These are phyloP conservation scores for Dunckerocampus dactyliophorus DNA, from an alignment of 2,113 vertebrate genomes.

Conservation along the genomic window DNA sequence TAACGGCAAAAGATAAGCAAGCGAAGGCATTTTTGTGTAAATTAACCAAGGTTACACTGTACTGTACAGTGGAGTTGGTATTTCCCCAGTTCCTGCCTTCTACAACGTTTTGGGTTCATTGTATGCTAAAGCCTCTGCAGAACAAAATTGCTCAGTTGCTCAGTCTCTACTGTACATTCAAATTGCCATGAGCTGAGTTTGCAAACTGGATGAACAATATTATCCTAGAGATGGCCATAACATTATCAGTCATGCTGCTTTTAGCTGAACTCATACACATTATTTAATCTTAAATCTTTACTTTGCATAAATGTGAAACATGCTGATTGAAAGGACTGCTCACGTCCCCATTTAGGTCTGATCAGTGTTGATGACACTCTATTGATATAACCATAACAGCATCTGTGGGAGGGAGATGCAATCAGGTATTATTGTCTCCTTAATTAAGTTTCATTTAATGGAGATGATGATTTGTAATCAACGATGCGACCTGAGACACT, in stretches of 20 bases:
- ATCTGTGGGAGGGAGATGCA: conserved; percentile 49
- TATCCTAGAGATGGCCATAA: neutral
- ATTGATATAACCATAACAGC: conserved; percentile 41
- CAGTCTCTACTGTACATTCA: neutral
- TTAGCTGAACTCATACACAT: neutral
- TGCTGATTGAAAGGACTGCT: conserved; percentile 10
- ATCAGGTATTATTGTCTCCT: conserved; percentile 59
- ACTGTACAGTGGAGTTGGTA: too few relatives aligned
- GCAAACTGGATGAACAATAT: neutral
- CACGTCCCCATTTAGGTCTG: conserved; percentile 15
- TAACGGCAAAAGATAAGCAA: too few relatives aligned
- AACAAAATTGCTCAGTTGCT: neutral
- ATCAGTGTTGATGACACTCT: conserved; percentile 27
- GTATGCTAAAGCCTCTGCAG: neutral
- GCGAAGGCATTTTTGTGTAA: too few relatives aligned
- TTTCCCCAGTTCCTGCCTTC: too few relatives aligned
- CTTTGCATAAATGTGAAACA: conserved; percentile 17
- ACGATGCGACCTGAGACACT: conserved; percentile 21
- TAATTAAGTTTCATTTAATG: conserved; percentile 57
- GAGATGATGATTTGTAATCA: conserved; percentile 55
- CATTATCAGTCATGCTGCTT: neutral
- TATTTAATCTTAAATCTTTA: neutral
- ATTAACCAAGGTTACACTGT: too few relatives aligned
- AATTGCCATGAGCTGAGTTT: neutral
- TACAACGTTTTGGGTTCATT: too few relatives aligned